Evolutionary conservation across 2,888 invertebrate species (phyloP), one percentile per base, ranked within the genome.

Genomic region (Agrotis ipsilon): DNA sequence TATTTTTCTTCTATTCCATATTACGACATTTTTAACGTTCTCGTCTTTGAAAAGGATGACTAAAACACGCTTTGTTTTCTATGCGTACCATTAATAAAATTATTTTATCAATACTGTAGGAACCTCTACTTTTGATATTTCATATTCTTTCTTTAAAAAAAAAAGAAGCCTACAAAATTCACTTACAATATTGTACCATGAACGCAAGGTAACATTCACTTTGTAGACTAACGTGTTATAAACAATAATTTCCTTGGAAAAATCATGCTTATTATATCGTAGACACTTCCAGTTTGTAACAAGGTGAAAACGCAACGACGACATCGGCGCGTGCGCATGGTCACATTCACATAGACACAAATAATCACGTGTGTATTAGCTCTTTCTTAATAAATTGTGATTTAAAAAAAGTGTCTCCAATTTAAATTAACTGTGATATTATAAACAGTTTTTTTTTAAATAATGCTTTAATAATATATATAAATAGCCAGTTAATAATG

Each of bases 261-360:
- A 71, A 76, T 78, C 60, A 72, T 69, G 45, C 66, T 72, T 69
- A 67, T 75, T 74, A 73, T 72, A 69, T 61, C 70, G 72, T 59
- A 59, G 51, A 67, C 55, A 75, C 72, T 79, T 84, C 83, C 78
- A 87, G 86, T 85, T 84, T 78, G 69, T 70, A 65, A 75, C 61
- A 73, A 69, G 63, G 51, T 69, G 88, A 89, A 87, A 88, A 86
- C 86, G 72, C 61, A 65, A 74, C 80, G 75, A 78, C 63, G 75
- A 78, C 63, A 63, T 49, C 49, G 24, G 32, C 49, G 80, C 55
- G 7, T 32, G 65, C 72, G 66, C 74, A 68, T 21, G 19, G 11
- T 52, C 7, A 27, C 27, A 39, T 39, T 39, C 39, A 2, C 27
- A 5, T 27, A 27, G 5, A 27, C 61, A 59, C 68, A 70, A n/a